Evolutionary conservation across 2,113 vertebrate genomes (phyloP).

Genomic region (Mus musculus): GRCm39 chr8:105666501-105667000

Average conservation of each 20-base stretch:
- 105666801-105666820: constrained; percentile 85
- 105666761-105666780: constrained; percentile 75
- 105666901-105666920: background rate
- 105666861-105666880: background rate
- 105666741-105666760: constrained; percentile 84
- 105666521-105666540: background rate
- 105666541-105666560: background rate
- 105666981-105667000: background rate
- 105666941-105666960: background rate
- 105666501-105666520: background rate
- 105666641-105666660: background rate
- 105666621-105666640: background rate
- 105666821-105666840: background rate
- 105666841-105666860: constrained; percentile 87
- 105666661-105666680: background rate
- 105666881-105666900: background rate
- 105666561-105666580: background rate
- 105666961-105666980: background rate
- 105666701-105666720: constrained; percentile 39
- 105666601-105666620: background rate
- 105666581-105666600: background rate
- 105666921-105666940: background rate
- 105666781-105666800: constrained; percentile 83
- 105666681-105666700: background rate
- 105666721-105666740: constrained; percentile 61